These are phyloP conservation scores for Calonectris borealis DNA, from an alignment of 2,113 vertebrate species.

Conservation along the genomic window DNA sequence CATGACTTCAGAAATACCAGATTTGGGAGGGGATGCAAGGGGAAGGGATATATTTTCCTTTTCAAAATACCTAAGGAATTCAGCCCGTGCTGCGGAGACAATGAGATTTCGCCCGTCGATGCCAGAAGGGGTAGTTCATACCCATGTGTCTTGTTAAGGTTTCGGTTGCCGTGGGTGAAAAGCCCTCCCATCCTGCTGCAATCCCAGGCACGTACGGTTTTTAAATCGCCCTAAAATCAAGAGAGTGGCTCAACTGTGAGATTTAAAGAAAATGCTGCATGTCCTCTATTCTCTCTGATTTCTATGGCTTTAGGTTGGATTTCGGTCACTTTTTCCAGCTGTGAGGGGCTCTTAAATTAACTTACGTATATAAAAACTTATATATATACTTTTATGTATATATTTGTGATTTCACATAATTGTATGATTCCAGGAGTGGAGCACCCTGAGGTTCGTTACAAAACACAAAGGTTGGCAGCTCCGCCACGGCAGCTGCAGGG, in stretches of 20 bases:
- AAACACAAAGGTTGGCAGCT: constrained; percentile 35
- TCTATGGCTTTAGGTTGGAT: not conserved
- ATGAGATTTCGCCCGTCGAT: not conserved
- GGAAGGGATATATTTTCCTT: constrained; percentile 43
- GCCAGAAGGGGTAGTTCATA: not conserved
- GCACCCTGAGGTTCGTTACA: not conserved
- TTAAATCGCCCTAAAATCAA: not conserved
- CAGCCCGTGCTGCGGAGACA: not conserved
- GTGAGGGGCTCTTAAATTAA: not conserved
- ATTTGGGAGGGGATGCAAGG: constrained; percentile 55
- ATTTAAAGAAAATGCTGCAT: not conserved
- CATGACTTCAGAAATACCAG: constrained; percentile 68
- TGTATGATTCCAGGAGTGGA: not conserved
- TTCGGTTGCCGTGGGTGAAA: not conserved
- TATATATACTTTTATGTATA: not conserved
- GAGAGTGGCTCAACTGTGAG: not conserved
- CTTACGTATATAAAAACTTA: not conserved
- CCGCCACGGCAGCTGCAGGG: not conserved
- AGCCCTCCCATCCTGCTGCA: not conserved
- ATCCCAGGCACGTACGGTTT: not conserved
- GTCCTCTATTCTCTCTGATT: not conserved
- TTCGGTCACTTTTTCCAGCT: not conserved
- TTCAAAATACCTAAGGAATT: constrained; percentile 59
- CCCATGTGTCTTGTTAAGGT: not conserved
- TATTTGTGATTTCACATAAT: not conserved